Conservation (phyloP, 1,140 invertebrate genomes). For the Aphaenogaster rudis region DNA sequence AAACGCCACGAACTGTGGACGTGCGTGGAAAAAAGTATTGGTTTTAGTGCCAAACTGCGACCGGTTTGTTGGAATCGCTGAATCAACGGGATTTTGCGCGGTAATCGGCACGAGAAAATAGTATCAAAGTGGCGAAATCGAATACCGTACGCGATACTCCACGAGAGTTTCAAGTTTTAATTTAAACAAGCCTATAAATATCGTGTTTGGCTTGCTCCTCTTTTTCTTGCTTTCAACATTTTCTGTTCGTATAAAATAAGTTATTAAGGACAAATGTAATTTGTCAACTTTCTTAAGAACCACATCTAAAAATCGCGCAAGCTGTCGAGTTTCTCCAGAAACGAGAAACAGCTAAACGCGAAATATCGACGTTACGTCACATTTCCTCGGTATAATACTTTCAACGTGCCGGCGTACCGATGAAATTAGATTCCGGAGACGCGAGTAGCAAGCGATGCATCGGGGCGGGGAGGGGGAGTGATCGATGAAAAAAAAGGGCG, state of each 20-base stretch:
- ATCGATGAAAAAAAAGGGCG: constrained; percentile 83
- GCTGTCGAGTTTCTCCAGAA: constrained; percentile 49
- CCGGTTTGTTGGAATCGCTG: constrained; percentile 37
- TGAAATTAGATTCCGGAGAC: constrained; percentile 77
- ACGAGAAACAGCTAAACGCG: constrained; percentile 69
- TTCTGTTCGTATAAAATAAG: not conserved
- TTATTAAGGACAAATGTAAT: constrained; percentile 7
- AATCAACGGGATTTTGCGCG: constrained; percentile 46
- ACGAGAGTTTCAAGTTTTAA: not conserved
- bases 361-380: constrained; percentile 75
- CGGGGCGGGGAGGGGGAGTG: constrained; percentile 69
- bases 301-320: constrained; percentile 39
- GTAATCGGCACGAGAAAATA: constrained; percentile 37
- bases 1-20: constrained; percentile 64
- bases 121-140: not conserved
- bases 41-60: constrained; percentile 57
- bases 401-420: constrained; percentile 73
- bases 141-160: not conserved
- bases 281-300: constrained; percentile 36
- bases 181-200: not conserved
- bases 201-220: no score
- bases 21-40: constrained; percentile 72
- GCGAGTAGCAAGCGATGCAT: constrained; percentile 77
- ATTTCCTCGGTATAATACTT: constrained; percentile 77
- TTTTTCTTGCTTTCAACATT: not conserved